Evolutionary conservation across 2,797 vertebrate species (phyloP), one percentile per base, ranked within the genome.

Genomic region (Chaetophractus vellerosus): DNA sequence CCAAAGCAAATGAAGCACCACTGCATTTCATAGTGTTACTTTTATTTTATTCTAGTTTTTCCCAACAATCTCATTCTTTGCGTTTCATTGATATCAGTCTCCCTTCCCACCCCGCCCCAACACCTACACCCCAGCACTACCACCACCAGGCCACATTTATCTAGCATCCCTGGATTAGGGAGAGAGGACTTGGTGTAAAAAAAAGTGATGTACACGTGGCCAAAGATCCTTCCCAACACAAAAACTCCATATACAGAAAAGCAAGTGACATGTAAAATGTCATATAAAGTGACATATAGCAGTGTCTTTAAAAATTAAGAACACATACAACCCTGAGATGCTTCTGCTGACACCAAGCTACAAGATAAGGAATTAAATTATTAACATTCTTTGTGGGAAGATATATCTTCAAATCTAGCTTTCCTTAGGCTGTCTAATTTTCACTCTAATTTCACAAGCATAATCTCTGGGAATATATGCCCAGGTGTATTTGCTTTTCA

Each of bases 381-480:
- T 71, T 74, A 88, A 93, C 6, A 71, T 66, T 31, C 31, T 71
- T 87, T 69, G 0, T 36, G 59, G 14, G 21, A 57, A 90, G 41
- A 82, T 15, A 9, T 10, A 4, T 82, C 81, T 93, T 74, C 84
- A 92, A 48, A 92, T 83, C 52, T 41, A 24, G 23, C 50, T 90
- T 84, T 71, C 81, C 84, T 18, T 82, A 91, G 64, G 68, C 41
- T 88, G 78, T 11, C 91, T 82, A 79, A 88, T 85, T 94, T 96
- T 72, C 80, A 91, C 83, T 93, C 55, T 24, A 79, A 24, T 85
- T 92, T 52, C 18, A 59, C 41, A 88, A 72, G 57, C 38, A 79
- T 50, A 93, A 68, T 41, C 80, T 95, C 93, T 82, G 90, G 72
- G 84, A 96, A 93, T 87, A 66, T n/a, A 88, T 16, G 52, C 38